Evolutionary conservation across 1,140 invertebrate genomes (phyloP), one percentile per base, ranked within the genome.

Genomic region (Cyclina sinensis): DNA sequence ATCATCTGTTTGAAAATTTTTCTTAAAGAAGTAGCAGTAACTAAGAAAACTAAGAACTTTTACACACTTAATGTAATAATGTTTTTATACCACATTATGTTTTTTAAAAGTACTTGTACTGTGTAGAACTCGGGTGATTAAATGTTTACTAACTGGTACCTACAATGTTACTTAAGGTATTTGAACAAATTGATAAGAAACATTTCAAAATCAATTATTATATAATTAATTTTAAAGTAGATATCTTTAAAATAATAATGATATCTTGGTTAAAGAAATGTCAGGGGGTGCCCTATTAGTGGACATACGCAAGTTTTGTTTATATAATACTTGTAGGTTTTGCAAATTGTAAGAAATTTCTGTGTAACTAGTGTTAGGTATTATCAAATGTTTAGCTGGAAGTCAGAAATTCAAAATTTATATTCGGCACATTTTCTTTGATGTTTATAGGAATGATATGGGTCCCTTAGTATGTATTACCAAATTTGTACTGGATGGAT

Each of bases 191-290:
- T 65, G 14, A 54, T 65, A 65, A n/a, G 37, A 70, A 70, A 37
- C 32, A 70, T 70, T 70, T 70, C 37, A 30, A 70, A 37, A 70
- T 70, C 65, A 35, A 39, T 70, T 70, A 70, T 39, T 37, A 70
- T 70, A n/a, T 70, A 18, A 70, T 37, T 70, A 70, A 37, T 70
- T 70, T 37, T n/a, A 14, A 39, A 18, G 32, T 70, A 35, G 37
- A 70, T 70, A 70, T 21, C 32, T 21, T 5, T 12, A 30, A 11
- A 37, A 70, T 24, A 70, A 70, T 70, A 70, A 21, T 3, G 21
- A 16, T 70, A 70, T 70, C 65, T 37, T 18, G n/a, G 18, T 21
- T n/a, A 70, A 9, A 37, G 65, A 37, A 70, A 70, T 70, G 65
- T 27, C 32, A n/a, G 3, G 32, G 65, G 65, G 32, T 37, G 65